Evolutionary conservation across 2,888 invertebrate species (phyloP), one percentile per base, ranked within the genome.

Genomic region (Sinohyriopsis cumingii): DNA sequence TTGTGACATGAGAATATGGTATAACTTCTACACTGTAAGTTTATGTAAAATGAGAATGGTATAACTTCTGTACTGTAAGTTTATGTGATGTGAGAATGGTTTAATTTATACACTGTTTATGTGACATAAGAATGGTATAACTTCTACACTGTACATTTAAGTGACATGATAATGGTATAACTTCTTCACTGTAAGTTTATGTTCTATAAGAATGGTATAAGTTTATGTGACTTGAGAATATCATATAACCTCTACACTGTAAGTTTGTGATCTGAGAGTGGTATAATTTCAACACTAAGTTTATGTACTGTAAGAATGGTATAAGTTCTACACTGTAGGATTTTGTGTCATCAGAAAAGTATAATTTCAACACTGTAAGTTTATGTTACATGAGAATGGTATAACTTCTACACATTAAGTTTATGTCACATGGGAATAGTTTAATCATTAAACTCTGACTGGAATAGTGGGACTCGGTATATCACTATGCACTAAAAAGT

Each of bases 171-270:
- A 33, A 6, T 33, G 7, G 33, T 33, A 7, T 33, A 6, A 33
- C 7, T 33, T 33, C 0, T 33, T 5, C 28, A 33, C 33, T 33
- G 7, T 33, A 33, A 33, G 33, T 33, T 33, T 33, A 33, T 33
- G 33, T 6, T 4, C 28, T 28, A 5, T 28, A 28, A 28, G 4
- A 28, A 28, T 28, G 28, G 28, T 6, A 28, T 28, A 28, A 4
- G 28, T 6, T 28, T 28, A 28, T 28, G 5, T 28, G 28, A 28
- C 28, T 5, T 28, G 5, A 28, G 28, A 77, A 15, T 87, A 86
- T 4, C 0, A 86, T 87, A 83, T 71, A 83, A 86, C 64, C 86
- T 77, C 69, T 85, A 85, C 60, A 72, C 73, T 53, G 80, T 78
- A 69, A 3, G 3, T 3, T 25, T 25, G 3, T n/a, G n/a, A n/a